A percentile compares a stretch with the other conserved stretches of the same genome.
phyloP scores from a whole-genome alignment of 2,888 invertebrate genomes.

The Hypolimnas misippus region DNA sequence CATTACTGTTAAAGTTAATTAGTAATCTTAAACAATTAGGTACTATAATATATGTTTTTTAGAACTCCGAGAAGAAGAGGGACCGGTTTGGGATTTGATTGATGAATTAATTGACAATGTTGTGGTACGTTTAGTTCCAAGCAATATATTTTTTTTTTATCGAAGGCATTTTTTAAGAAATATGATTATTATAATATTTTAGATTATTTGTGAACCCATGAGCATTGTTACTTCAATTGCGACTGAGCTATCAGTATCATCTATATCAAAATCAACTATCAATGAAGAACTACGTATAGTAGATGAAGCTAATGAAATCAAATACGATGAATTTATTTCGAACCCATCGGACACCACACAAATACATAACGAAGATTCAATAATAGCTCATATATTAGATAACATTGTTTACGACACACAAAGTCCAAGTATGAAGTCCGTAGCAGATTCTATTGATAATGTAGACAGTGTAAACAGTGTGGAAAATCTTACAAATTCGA shows the following conservation, averaged over 20 bases:
- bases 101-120: constrained; percentile 63
- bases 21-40: not conserved
- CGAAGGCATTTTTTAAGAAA: not conserved
- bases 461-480: not conserved
- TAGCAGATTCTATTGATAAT: not conserved
- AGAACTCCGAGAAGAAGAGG: constrained; percentile 73
- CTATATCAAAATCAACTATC: not conserved
- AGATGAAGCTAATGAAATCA: constrained; percentile 15
- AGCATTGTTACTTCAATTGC: not conserved
- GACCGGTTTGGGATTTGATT: constrained; percentile 66
- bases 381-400: constrained; percentile 40
- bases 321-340: constrained; percentile 10
- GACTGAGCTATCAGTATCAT: not conserved
- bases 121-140: constrained; percentile 51
- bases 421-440: not conserved
- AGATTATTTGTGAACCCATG: constrained; percentile 10
- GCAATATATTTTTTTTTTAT: not conserved
- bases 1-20: not conserved
- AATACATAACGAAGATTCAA: constrained; percentile 40
- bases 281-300: constrained; percentile 5
- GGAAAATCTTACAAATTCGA: not conserved
- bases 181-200: not conserved
- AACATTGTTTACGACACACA: constrained; percentile 21
- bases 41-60: too few relatives aligned
- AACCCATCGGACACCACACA: constrained; percentile 15